These are phyloP conservation scores for Pipa parva DNA, from an alignment of 2,113 vertebrate genomes.

Conservation along the genomic window DNA sequence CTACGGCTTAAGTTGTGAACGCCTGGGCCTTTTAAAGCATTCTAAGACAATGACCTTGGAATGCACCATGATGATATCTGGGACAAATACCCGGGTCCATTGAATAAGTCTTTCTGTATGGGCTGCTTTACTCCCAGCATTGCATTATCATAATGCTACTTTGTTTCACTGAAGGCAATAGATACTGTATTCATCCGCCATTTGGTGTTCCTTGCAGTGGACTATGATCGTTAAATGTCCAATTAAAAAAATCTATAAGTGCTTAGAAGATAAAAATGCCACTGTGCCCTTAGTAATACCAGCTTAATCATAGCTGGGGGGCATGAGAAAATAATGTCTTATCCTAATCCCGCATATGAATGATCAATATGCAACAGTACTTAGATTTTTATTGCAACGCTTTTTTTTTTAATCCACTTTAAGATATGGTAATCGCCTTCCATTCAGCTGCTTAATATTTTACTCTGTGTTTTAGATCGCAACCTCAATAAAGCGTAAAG, in stretches of 20 bases:
- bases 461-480: slow-evolving; percentile 19
- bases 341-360: background rate
- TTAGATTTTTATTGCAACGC: slow-evolving; percentile 4
- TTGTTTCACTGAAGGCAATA: background rate
- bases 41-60: too few relatives aligned
- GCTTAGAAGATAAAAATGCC: slow-evolving; percentile 13
- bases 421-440: slow-evolving; percentile 19
- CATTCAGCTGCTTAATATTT: background rate
- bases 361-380: slow-evolving; percentile 24
- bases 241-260: slow-evolving; percentile 33
- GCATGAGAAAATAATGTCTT: slow-evolving; percentile 7
- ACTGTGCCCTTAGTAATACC: slow-evolving; percentile 12
- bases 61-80: too few relatives aligned
- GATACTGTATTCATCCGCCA: slow-evolving; percentile 7
- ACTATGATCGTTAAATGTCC: slow-evolving; percentile 17
- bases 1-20: too few relatives aligned
- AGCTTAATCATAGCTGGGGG: slow-evolving; percentile 24
- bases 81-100: too few relatives aligned
- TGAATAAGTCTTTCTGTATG: too few relatives aligned
- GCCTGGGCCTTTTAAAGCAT: too few relatives aligned
- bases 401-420: slow-evolving; percentile 17
- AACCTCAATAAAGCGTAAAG: slow-evolving; percentile 56
- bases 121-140: too few relatives aligned
- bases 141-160: background rate
- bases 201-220: slow-evolving; percentile 18